Evolutionary conservation across 2,888 invertebrate species (phyloP).

Genomic region (Portevinia maculata): DNA sequence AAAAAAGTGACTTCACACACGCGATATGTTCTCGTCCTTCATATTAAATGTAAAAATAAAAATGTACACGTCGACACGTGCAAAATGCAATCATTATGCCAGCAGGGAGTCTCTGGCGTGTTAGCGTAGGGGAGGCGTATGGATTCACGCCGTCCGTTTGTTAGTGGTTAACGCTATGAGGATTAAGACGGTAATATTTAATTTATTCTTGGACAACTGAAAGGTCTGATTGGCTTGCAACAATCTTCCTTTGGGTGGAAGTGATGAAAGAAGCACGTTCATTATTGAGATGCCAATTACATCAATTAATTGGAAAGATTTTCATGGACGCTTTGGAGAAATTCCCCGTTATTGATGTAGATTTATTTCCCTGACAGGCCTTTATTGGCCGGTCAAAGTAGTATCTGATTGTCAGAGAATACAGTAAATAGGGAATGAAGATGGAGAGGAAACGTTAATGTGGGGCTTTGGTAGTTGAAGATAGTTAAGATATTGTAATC

Average conservation of each 20-base stretch:
- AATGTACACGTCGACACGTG: background rate
- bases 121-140: background rate
- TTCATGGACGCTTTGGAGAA: background rate
- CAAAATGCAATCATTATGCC: conserved; percentile 1
- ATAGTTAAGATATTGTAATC: too few relatives aligned
- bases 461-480: too few relatives aligned
- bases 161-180: background rate
- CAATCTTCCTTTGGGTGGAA: background rate
- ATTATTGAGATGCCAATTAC: conserved; percentile 2
- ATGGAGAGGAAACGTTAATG: too few relatives aligned
- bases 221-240: background rate
- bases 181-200: background rate
- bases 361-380: background rate
- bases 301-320: conserved; percentile 16
- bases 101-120: background rate
- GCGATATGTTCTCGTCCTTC: too few relatives aligned
- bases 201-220: background rate
- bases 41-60: background rate
- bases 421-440: too few relatives aligned
- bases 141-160: background rate
- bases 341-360: conserved; percentile 11
- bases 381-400: background rate
- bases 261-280: background rate
- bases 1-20: too few relatives aligned
- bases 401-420: background rate